Percentiles rank a stretch among this genome's conserved stretches.
Evolutionary conservation across 1,140 invertebrate genomes (phyloP).

Genomic region (Hetaerina americana): DNA sequence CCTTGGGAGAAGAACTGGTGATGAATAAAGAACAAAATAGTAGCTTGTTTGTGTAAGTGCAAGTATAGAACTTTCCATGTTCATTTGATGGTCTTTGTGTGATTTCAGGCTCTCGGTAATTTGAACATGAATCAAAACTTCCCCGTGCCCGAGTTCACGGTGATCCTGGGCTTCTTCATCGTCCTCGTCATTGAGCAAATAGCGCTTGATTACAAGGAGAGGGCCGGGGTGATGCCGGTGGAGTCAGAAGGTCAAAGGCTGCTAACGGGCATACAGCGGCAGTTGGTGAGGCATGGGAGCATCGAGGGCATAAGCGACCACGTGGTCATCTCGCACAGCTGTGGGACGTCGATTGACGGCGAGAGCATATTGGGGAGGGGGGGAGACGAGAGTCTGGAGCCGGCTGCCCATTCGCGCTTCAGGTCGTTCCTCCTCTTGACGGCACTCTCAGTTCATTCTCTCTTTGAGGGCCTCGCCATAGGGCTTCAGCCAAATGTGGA

Average conservation of each 20-base stretch:
- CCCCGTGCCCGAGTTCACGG: conserved; percentile 41
- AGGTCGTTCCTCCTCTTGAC: conserved; percentile 33
- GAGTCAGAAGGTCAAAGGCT: not conserved
- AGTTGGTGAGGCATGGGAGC: not conserved
- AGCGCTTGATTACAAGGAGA: conserved; percentile 30
- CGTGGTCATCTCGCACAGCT: conserved; percentile 8
- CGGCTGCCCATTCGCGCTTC: conserved; percentile 26
- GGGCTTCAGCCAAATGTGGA: conserved; percentile 34
- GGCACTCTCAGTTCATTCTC: conserved; percentile 38
- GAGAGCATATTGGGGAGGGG: not conserved
- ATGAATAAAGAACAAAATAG: too few relatives aligned
- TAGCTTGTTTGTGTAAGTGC: too few relatives aligned
- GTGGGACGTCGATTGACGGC: not conserved
- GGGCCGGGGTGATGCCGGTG: not conserved
- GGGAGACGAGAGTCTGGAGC: conserved; percentile 6
- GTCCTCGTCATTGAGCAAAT: conserved; percentile 45
- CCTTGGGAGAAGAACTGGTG: too few relatives aligned
- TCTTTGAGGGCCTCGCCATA: conserved; percentile 45
- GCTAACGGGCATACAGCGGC: not conserved
- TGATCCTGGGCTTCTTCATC: conserved; percentile 40
- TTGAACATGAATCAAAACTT: conserved; percentile 22
- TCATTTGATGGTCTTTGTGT: not conserved
- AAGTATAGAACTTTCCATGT: too few relatives aligned
- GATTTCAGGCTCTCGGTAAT: conserved; percentile 9
- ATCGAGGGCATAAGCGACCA: conserved; percentile 14